Evolutionary conservation across 2,888 invertebrate species (phyloP).

Genomic region (Sphaerophoria taeniata): DNA sequence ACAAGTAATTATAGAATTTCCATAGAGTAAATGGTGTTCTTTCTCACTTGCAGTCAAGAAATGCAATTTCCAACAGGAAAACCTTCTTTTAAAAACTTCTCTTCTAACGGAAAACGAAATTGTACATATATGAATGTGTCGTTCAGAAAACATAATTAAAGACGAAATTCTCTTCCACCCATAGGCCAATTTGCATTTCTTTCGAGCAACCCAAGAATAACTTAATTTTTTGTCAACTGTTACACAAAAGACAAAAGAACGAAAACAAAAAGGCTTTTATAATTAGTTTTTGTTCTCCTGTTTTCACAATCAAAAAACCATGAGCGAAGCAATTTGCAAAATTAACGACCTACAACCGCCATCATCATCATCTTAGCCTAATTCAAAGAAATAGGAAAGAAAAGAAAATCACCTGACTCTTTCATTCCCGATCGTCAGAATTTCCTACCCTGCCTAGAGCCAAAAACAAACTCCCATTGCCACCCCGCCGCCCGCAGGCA

Average conservation of each 20-base stretch:
- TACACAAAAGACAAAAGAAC: background rate
- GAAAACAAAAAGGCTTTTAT: constrained; percentile 40
- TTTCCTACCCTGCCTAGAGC: background rate
- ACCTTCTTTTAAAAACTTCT: too few relatives aligned
- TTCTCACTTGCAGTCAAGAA: too few relatives aligned
- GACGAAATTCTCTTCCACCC: background rate
- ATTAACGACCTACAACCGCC: constrained; percentile 54
- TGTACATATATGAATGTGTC: too few relatives aligned
- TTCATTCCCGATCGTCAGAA: background rate
- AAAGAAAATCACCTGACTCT: background rate
- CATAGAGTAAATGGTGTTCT: too few relatives aligned
- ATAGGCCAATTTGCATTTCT: constrained; percentile 21
- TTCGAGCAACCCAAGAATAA: background rate
- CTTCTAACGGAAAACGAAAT: too few relatives aligned
- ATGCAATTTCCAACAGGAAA: too few relatives aligned
- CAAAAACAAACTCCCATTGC: background rate
- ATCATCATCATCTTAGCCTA: constrained; percentile 40
- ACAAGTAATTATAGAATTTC: too few relatives aligned
- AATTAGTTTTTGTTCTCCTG: constrained; percentile 57
- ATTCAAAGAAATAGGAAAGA: constrained; percentile 24
- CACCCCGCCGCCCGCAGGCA: background rate
- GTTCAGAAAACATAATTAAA: constrained; percentile 11
- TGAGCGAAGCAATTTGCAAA: constrained; percentile 60
- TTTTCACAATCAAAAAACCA: constrained; percentile 18
- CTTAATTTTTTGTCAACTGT: constrained; percentile 27